Conservation (phyloP, 2,888 invertebrate genomes). For the Drosophila anomelani region DNA sequence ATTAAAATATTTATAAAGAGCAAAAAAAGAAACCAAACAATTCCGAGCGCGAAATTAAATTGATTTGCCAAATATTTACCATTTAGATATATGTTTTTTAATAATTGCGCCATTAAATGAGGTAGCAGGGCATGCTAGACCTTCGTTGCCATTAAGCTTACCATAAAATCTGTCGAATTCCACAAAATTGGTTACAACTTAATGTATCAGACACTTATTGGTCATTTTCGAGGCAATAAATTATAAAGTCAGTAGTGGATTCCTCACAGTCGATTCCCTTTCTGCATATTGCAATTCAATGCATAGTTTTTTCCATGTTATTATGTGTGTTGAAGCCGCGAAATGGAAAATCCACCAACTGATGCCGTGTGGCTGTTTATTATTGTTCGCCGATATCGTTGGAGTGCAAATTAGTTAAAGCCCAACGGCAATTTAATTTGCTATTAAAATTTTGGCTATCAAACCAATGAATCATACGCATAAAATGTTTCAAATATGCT, state of each 20-base stretch:
- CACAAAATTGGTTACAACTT: background rate
- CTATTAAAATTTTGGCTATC: constrained; percentile 41
- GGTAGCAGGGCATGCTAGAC: background rate
- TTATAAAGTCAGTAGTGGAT: background rate
- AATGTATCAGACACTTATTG: background rate
- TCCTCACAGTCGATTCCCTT: constrained; percentile 4
- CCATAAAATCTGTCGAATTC: fast-evolving
- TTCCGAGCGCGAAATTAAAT: constrained; percentile 38
- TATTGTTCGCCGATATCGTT: constrained; percentile 23
- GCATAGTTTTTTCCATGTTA: constrained; percentile 3
- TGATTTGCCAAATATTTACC: constrained; percentile 30
- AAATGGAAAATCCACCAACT: constrained; percentile 21
- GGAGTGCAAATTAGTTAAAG: constrained; percentile 33
- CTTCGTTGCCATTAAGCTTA: background rate
- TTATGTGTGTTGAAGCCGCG: background rate
- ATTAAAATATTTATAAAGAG: constrained; percentile 53
- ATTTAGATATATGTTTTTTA: constrained; percentile 20
- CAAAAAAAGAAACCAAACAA: constrained; percentile 7
- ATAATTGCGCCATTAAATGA: background rate
- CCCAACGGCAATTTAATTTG: constrained; percentile 52
- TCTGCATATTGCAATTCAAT: background rate
- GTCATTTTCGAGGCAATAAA: background rate
- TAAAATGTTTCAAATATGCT: constrained; percentile 38
- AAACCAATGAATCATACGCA: constrained; percentile 27
- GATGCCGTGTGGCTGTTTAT: constrained; percentile 19